A percentile compares a stretch with the other conserved stretches of the same genome.
Evolutionary conservation across 2,888 invertebrate species (phyloP).

Genomic region (Odontomyia ornata): DNA sequence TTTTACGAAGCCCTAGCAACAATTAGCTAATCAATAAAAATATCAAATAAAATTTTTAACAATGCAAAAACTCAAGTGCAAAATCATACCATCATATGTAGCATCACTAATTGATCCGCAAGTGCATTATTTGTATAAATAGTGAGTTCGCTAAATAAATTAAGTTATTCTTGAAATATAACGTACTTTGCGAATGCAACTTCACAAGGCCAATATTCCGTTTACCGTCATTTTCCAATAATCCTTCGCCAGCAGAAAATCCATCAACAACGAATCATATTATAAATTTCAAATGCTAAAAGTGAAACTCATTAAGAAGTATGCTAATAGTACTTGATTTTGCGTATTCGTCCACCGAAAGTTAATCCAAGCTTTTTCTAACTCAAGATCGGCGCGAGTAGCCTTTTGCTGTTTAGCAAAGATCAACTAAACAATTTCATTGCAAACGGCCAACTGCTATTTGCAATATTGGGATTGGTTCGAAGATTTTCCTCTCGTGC

Average conservation of each 20-base stretch:
- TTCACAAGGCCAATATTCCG: too few species aligned
- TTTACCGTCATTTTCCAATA: too few species aligned
- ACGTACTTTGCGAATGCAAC: too few species aligned
- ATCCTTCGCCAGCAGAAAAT: neutral
- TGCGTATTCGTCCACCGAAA: neutral
- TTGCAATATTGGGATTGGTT: neutral
- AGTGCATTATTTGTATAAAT: too few species aligned
- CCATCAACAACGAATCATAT: neutral
- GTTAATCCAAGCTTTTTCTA: neutral
- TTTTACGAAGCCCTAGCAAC: too few species aligned
- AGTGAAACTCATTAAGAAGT: neutral
- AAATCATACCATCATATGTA: too few species aligned
- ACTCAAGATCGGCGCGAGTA: neutral
- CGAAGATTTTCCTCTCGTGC: constrained; percentile 11
- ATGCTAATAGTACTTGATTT: constrained; percentile 10
- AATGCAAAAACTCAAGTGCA: too few species aligned
- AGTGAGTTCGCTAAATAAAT: too few species aligned
- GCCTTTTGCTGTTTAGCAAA: neutral
- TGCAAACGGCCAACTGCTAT: neutral
- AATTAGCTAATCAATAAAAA: too few species aligned
- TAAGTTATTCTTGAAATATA: too few species aligned
- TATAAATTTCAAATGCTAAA: neutral
- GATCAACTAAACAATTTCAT: constrained; percentile 13
- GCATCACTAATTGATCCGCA: too few species aligned
- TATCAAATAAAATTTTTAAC: too few species aligned